Conservation (phyloP, 2,797 vertebrate species). For the Saguinus oedipus region DNA sequence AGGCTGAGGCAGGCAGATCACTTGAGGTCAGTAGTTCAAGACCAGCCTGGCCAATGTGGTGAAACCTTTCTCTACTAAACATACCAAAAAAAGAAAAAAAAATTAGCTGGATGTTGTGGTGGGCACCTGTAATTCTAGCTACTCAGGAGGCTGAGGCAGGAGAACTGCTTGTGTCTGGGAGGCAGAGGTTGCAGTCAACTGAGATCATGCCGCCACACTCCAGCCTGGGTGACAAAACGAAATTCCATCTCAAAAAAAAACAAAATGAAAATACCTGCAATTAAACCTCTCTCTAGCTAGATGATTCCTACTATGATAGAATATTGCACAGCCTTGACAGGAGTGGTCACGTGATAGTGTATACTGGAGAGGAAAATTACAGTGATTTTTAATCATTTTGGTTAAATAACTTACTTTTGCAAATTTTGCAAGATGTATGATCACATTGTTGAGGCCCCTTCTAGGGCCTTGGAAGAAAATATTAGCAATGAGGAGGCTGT, state of each 20-base stretch:
- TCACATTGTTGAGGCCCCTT: not conserved
- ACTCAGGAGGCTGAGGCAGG: not conserved
- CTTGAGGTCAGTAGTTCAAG: not conserved
- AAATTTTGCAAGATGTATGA: not conserved
- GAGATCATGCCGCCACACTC: not conserved
- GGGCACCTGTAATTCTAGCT: not conserved
- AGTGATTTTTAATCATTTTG: not conserved
- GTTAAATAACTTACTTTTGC: not conserved
- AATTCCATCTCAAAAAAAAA: not conserved
- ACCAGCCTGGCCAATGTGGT: not conserved
- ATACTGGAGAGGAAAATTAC: not conserved
- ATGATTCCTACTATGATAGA: not conserved
- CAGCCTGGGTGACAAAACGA: not conserved
- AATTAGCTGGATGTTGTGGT: not conserved
- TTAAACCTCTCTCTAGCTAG: not conserved
- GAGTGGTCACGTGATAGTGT: not conserved
- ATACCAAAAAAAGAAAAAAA: too few species aligned
- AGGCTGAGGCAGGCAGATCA: not conserved
- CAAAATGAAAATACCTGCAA: not conserved
- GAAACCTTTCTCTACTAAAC: not conserved
- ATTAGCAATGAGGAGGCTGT: not conserved
- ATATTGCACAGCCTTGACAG: not conserved
- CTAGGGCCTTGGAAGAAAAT: not conserved
- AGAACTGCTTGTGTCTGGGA: not conserved
- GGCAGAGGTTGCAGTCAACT: not conserved